Conservation (phyloP, 2,888 invertebrate species). For the Ophioninae sp. region DNA sequence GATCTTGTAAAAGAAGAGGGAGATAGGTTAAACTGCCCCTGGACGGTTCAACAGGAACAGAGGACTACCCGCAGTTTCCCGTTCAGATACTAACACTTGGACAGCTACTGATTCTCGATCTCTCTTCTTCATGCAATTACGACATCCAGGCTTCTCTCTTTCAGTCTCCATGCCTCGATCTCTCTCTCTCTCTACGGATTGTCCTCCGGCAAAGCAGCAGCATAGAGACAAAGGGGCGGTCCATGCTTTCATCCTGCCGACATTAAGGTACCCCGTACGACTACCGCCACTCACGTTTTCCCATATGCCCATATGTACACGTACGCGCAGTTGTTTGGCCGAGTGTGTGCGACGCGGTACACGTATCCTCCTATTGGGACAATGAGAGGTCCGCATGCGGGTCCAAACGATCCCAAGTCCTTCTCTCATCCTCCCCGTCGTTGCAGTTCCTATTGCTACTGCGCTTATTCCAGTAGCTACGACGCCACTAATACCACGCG, state of each 20-base stretch:
- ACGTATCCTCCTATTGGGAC: constrained; percentile 69
- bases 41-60: constrained; percentile 44
- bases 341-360: constrained; percentile 21
- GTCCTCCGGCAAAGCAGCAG: constrained; percentile 41
- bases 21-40: constrained; percentile 51
- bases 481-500: constrained; percentile 41
- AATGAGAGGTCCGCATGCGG: constrained; percentile 80
- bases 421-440: constrained; percentile 49
- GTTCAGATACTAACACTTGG: constrained; percentile 69
- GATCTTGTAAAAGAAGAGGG: neutral
- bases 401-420: constrained; percentile 80
- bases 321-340: neutral
- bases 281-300: constrained; percentile 68
- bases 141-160: constrained; percentile 55
- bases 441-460: constrained; percentile 57
- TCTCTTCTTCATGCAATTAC: constrained; percentile 65
- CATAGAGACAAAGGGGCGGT: constrained; percentile 66
- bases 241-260: constrained; percentile 80
- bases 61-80: constrained; percentile 77
- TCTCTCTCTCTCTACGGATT: neutral
- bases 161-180: constrained; percentile 31
- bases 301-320: constrained; percentile 13
- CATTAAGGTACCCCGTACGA: constrained; percentile 76
- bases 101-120: constrained; percentile 36
- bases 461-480: constrained; percentile 60